These are phyloP conservation scores for pig (Sus scrofa) DNA, from an alignment of 2,113 vertebrate genomes.

Conservation along the genomic window DNA sequence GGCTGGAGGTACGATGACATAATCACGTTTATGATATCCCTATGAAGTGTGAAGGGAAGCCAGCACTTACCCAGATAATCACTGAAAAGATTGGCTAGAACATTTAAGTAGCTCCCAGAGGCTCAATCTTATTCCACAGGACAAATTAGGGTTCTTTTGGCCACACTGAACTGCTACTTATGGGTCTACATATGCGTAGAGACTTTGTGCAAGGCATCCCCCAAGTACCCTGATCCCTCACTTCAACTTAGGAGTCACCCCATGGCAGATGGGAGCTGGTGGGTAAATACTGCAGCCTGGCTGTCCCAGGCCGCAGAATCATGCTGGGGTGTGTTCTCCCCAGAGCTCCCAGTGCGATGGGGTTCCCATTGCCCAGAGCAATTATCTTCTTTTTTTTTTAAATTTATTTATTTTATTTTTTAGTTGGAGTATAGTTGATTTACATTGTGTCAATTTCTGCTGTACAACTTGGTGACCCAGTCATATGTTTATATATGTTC, in stretches of 20 bases:
- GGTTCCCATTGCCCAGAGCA: background rate
- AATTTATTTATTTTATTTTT: no score
- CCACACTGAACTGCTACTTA: background rate
- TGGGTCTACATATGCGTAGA: background rate
- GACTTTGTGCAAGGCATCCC: background rate
- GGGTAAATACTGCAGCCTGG: background rate
- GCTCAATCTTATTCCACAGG: background rate
- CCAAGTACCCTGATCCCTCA: fast-evolving
- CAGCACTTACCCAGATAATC: background rate
- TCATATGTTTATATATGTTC: no score
- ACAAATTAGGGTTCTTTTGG: background rate
- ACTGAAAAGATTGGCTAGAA: background rate
- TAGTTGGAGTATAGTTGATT: no score
- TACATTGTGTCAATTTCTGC: no score
- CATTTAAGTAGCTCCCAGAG: background rate
- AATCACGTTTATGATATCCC: background rate
- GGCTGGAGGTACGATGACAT: background rate
- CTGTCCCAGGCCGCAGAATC: no score
- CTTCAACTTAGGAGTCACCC: background rate
- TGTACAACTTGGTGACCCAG: no score
- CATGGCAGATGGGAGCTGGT: background rate
- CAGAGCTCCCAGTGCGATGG: background rate
- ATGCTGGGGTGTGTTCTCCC: background rate
- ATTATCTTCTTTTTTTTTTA: background rate
- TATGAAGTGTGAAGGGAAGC: background rate